Base-by-base conservation (phyloP, 64 coral and sea anemone species). In the Pachyseris speciosa region DNA sequence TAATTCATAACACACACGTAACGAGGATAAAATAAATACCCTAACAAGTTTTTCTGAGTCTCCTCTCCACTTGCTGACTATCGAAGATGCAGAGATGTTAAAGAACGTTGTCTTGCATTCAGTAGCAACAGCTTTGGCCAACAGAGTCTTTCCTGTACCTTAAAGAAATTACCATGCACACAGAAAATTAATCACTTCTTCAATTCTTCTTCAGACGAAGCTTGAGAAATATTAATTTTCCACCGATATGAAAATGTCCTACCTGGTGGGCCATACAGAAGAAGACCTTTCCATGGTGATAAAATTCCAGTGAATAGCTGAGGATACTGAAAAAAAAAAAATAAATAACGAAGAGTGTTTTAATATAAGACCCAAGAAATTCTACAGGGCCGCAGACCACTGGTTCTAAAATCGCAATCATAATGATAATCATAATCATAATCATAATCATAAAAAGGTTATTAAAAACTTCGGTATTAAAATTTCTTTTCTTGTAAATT, bases 21-120 rank as follows among this genome's bases (percentile, higher is more conserved):
- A n/a, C n/a, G n/a, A n/a, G n/a, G n/a, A n/a, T 9, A 41, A 58
- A 16, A 30, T 60, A 28, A n/a, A 42, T 75, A 98, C 95, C 69
- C 97, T 69, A 48, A 99, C 97, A 81, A 99, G 94, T 80, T 99
- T 99, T 63, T 99, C 97, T 11, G 97, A 99, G 72, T 99, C 97
- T 24, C 97, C 97, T 24, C 97, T 76, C 97, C 97, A 99, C 83
- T 99, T 99, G 68, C 97, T 99, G 50, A 99, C 97, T 38, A 99
- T 99, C 3, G 97, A 95, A 44, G 97, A 99, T 17, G 97, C 97
- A 0, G 97, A 99, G 17, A 99, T 99, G 48, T 99, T 99, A 67
- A 99, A 99, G 72, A 99, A 99, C 6, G 97, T 99, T 52, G 97
- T 99, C 41, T 99, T 93, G 64, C 97, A 99, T 63, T 99, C 97